Evolutionary conservation across 2,888 invertebrate genomes (phyloP), one percentile per base, ranked within the genome.

Genomic region (Pyralis farinalis): DNA sequence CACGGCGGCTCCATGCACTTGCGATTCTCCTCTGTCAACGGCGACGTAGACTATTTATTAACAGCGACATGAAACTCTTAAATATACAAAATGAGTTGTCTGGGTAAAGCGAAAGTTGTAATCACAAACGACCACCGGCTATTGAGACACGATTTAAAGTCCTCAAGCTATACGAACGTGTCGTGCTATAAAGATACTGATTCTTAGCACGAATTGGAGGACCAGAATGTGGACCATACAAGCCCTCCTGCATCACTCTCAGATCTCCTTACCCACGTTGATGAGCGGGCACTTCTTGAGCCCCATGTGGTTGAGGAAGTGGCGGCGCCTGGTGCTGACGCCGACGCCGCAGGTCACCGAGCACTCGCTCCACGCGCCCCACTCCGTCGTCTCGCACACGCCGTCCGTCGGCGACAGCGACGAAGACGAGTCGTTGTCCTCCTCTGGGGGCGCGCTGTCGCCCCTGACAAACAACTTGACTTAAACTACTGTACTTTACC

Each of bases 361-460:
- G 78, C 98, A 98, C 58, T 96, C 94, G 31, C 95, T 94, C 96
- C 96, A 96, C 9, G 90, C 76, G 9, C 93, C 91, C 96, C 96
- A 97, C 37, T 91, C 91, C 0, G 92, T 91, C 0, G 93, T 93
- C 29, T 85, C 82, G 73, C 96, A 96, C 47, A 93, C 42, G 1
- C 88, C 91, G 31, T 80, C 82, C 40, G 55, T 49, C 3, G 62
- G 67, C 42, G 55, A 71, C 10, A 58, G 44, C 7, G 62, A 1
- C 49, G 0, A 44, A 16, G 43, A 52, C 25, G 45, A 51, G 25
- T 49, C 46, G 21, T 51, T 49, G 36, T 63, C 64, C 0, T 55
- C 70, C 0, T 57, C 63, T 0, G 48, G 63, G 9, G 41, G 43
- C 0, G 50, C 50, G 4, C 37, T 55, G 52, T 72, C 73, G 5